Evolutionary conservation across 1,140 invertebrate genomes (phyloP).

Genomic region (Drosophila pachea): DNA sequence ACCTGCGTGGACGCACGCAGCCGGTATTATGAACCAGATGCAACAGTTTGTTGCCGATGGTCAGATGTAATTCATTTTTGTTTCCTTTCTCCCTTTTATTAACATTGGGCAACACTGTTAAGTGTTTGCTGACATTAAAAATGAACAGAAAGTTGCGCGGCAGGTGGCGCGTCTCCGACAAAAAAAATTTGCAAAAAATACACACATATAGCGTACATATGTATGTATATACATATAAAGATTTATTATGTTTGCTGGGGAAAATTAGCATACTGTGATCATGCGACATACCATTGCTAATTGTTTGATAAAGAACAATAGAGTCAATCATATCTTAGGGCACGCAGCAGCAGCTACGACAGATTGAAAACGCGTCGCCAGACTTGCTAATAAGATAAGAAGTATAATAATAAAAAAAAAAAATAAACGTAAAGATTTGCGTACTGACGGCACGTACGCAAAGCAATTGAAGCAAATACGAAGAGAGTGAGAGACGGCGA

Average conservation of each 20-base stretch:
- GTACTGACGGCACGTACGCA: conserved; percentile 62
- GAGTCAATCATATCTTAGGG: conserved; percentile 24
- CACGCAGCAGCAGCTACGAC: conserved; percentile 2
- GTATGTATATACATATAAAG: conserved; percentile 2
- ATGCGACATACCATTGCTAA: conserved; percentile 47
- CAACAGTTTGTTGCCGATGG: conserved; percentile 21
- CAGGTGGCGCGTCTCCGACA: conserved; percentile 12
- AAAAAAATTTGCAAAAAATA: neutral
- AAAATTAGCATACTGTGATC: conserved; percentile 40
- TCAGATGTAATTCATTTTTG: conserved; percentile 7
- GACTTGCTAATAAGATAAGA: conserved; percentile 44
- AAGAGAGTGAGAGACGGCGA: neutral
- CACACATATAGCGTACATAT: conserved; percentile 2
- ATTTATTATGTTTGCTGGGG: conserved; percentile 11
- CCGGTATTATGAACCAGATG: neutral
- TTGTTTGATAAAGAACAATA: conserved; percentile 67
- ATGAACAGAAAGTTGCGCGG: conserved; percentile 15
- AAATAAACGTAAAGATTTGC: conserved; percentile 19
- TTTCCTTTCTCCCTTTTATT: conserved; percentile 27
- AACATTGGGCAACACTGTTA: conserved; percentile 6
- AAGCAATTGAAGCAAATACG: conserved; percentile 24
- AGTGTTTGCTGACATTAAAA: conserved; percentile 36
- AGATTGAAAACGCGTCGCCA: conserved; percentile 43
- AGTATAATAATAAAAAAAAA: conserved; percentile 20
- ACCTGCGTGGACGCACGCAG: too few species aligned